Evolutionary conservation across 2,888 invertebrate genomes (phyloP).

Genomic region (Salticus scenicus): DNA sequence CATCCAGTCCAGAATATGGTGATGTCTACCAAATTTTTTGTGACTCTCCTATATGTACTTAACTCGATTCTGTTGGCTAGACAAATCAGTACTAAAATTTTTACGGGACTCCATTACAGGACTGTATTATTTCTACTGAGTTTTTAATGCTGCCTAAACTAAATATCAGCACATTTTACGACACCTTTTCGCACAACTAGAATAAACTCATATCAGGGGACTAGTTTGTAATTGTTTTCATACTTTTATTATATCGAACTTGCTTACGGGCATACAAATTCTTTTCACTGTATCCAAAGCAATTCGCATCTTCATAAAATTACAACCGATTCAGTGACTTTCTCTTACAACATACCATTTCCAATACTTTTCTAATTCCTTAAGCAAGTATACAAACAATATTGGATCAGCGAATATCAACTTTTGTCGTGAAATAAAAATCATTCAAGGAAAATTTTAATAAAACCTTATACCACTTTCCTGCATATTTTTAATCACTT

Average conservation of each 20-base stretch:
- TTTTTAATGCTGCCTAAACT: not conserved
- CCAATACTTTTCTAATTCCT: constrained; percentile 57
- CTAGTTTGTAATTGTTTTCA: not conserved
- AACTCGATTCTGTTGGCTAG: too few species aligned
- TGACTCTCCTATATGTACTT: too few species aligned
- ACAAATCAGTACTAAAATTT: too few species aligned
- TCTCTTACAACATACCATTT: not conserved
- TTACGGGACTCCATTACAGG: too few species aligned
- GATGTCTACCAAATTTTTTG: too few species aligned
- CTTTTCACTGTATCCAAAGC: not conserved
- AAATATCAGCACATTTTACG: not conserved
- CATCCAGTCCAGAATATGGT: too few species aligned
- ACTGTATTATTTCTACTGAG: too few species aligned
- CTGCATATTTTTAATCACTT: not conserved
- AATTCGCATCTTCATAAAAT: not conserved
- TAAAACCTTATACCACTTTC: not conserved
- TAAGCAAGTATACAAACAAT: constrained; percentile 42
- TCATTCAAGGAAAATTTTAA: not conserved
- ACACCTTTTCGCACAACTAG: not conserved
- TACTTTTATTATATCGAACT: not conserved
- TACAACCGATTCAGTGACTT: not conserved
- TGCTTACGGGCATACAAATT: not conserved
- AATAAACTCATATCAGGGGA: not conserved
- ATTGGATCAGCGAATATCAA: not conserved
- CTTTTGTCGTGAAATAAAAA: too few species aligned